These are phyloP conservation scores for Drosophila tani DNA, from an alignment of 1,140 invertebrate genomes.

Conservation along the genomic window DNA sequence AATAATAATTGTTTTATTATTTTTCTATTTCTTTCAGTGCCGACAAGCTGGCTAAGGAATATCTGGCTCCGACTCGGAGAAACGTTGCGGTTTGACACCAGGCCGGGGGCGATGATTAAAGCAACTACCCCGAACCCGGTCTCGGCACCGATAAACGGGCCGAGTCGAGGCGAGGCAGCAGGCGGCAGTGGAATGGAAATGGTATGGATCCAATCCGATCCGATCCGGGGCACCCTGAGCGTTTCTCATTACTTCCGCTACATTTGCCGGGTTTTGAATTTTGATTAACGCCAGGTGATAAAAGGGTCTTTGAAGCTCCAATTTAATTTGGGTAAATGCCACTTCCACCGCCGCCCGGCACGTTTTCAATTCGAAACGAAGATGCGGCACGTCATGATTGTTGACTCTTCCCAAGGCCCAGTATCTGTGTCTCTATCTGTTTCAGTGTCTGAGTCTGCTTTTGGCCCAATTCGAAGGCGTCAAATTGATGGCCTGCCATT, in stretches of 20 bases:
- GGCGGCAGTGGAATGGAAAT: conserved; percentile 25
- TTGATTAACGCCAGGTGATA: conserved; percentile 71
- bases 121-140: conserved; percentile 32
- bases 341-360: conserved; percentile 24
- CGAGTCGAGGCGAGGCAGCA: conserved; percentile 2
- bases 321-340: conserved; percentile 52
- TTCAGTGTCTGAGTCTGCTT: not conserved
- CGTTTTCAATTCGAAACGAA: conserved; percentile 49
- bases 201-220: conserved; percentile 46
- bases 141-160: conserved; percentile 32
- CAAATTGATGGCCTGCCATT: conserved; percentile 69
- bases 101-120: conserved; percentile 54
- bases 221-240: conserved; percentile 38
- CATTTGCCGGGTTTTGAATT: conserved; percentile 59
- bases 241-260: conserved; percentile 72
- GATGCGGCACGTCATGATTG: conserved; percentile 33
- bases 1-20: not conserved
- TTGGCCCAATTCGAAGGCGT: conserved; percentile 25
- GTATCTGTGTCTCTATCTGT: not conserved
- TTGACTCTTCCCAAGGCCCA: conserved; percentile 10
- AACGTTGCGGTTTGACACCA: conserved; percentile 52
- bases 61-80: conserved; percentile 7
- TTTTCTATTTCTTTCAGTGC: not conserved
- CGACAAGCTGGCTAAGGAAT: conserved; percentile 7
- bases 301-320: conserved; percentile 59